Percentiles rank a stretch among this genome's conserved stretches.
Conservation (phyloP, 1,140 invertebrate genomes). For the Antheraea pernyi region DNA sequence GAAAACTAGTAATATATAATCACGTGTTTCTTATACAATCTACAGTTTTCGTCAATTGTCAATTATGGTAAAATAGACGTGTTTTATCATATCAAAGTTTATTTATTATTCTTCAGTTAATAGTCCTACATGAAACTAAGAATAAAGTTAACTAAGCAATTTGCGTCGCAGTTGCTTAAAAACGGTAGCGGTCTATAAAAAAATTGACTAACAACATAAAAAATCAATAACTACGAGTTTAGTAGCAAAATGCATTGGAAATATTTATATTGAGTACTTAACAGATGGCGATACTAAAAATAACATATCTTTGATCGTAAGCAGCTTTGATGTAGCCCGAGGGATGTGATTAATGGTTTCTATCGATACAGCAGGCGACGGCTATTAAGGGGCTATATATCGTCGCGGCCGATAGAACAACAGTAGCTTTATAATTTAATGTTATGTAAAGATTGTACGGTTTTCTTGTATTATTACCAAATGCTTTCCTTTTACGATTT, state of each 20-base stretch:
- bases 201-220: background rate
- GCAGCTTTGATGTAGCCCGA: background rate
- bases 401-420: background rate
- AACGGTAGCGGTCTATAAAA: background rate
- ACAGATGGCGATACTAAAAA: slow-evolving; percentile 2
- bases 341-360: background rate
- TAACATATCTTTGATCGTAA: slow-evolving; percentile 1
- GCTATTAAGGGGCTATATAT: background rate
- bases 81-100: too few species aligned
- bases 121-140: too few species aligned
- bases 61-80: too few species aligned
- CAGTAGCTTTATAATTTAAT: background rate
- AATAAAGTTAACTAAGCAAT: too few species aligned
- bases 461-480: too few species aligned
- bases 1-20: too few species aligned
- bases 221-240: background rate
- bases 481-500: too few species aligned
- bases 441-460: too few species aligned
- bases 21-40: too few species aligned
- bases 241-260: background rate
- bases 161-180: background rate
- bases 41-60: too few species aligned
- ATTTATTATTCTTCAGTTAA: too few species aligned
- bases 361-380: background rate
- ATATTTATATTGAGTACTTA: background rate